These are phyloP conservation scores for Bemisia tabaci DNA, from an alignment of 1,140 invertebrate genomes.

Conservation along the genomic window DNA sequence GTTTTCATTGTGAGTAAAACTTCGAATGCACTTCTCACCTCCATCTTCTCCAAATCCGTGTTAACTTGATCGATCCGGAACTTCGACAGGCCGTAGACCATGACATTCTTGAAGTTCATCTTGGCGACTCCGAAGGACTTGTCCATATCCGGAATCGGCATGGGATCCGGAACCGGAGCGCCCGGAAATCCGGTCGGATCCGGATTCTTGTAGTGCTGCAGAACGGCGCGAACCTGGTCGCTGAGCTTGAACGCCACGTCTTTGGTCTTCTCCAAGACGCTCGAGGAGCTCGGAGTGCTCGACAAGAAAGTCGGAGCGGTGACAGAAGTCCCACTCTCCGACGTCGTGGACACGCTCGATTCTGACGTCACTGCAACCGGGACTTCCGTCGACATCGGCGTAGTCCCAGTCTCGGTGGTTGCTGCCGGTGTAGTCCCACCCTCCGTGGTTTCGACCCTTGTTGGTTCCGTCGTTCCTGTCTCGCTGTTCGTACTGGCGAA, in stretches of 20 bases:
- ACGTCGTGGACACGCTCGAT: background rate
- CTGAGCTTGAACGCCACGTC: slow-evolving; percentile 17
- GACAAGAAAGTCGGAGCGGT: background rate
- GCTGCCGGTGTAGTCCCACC: background rate
- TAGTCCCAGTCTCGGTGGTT: background rate
- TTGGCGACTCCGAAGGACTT: slow-evolving; percentile 52
- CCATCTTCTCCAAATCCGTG: slow-evolving; percentile 23
- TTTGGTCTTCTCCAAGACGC: background rate
- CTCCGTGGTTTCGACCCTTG: background rate
- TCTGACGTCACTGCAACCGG: background rate
- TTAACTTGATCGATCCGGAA: slow-evolving; percentile 23
- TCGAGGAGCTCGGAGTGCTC: background rate
- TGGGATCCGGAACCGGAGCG: slow-evolving; percentile 58
- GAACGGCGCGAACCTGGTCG: slow-evolving; percentile 44
- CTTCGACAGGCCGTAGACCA: slow-evolving; percentile 52
- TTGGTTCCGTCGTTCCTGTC: background rate
- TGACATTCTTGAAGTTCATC: slow-evolving; percentile 55
- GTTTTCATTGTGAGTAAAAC: too few species aligned
- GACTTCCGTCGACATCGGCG: background rate
- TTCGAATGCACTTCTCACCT: too few species aligned
- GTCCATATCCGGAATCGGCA: slow-evolving; percentile 58
- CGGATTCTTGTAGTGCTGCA: slow-evolving; percentile 65
- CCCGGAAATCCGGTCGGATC: slow-evolving; percentile 63
- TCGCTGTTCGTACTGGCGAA: background rate
- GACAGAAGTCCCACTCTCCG: background rate